Conservation (phyloP, 2,888 invertebrate genomes). For the Molorchus minor region DNA sequence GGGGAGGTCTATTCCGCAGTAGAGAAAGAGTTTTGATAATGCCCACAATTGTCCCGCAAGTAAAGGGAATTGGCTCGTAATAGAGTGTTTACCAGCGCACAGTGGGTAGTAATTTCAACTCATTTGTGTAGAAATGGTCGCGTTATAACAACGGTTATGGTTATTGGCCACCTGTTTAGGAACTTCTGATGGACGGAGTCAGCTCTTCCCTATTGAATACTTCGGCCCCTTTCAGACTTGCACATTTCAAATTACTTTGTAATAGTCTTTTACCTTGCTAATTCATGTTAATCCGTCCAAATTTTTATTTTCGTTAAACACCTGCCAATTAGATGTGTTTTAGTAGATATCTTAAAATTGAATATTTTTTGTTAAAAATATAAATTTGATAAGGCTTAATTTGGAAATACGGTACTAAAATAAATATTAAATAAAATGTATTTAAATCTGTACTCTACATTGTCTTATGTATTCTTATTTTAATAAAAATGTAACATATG, state of each 20-base stretch:
- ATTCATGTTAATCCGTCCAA: no score
- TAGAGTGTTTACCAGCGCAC: constrained; percentile 64
- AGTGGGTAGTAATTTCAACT: constrained; percentile 64
- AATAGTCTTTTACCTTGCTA: no score
- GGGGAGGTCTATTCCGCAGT: constrained; percentile 36
- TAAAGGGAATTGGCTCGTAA: constrained; percentile 61
- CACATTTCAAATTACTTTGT: constrained; percentile 14
- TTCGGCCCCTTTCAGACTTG: constrained; percentile 25
- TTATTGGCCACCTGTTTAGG: constrained; percentile 65
- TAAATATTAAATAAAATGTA: no score
- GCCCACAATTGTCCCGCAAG: constrained; percentile 55
- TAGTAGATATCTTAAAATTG: no score
- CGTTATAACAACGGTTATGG: constrained; percentile 65
- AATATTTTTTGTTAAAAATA: no score
- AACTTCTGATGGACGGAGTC: constrained; percentile 54
- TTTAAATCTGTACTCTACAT: no score
- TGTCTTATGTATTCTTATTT: no score
- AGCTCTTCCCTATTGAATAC: constrained; percentile 40
- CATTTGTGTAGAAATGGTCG: constrained; percentile 65
- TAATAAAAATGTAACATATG: no score
- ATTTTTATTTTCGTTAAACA: no score
- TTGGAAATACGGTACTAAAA: no score
- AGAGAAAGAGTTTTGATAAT: constrained; percentile 46
- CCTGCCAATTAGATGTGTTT: no score
- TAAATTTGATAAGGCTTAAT: no score